Percentiles rank a stretch among this genome's conserved stretches.
phyloP scores from a whole-genome alignment of 2,113 vertebrate genomes.

The Lagenorhynchus albirostris region DNA sequence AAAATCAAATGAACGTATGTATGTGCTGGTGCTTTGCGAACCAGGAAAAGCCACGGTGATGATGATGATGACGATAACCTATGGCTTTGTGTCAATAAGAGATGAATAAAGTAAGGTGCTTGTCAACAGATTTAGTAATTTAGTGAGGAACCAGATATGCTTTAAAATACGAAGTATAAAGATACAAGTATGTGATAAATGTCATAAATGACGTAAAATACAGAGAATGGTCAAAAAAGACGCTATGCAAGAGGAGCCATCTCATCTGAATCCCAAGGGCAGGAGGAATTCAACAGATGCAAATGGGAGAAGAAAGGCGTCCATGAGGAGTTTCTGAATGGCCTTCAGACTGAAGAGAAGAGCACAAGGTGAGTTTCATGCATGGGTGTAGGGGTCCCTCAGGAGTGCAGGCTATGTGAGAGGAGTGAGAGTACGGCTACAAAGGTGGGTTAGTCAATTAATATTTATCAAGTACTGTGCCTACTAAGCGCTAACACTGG shows the following conservation, averaged over 20 bases:
- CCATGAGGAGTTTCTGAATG: not conserved
- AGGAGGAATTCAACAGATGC: not conserved
- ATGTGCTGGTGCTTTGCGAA: not conserved
- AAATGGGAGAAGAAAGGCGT: not conserved
- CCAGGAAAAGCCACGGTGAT: not conserved
- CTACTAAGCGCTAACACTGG: not conserved
- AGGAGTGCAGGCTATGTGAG: not conserved
- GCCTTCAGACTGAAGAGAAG: not conserved
- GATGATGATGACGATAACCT: not conserved
- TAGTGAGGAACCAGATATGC: not conserved
- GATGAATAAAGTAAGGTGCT: not conserved
- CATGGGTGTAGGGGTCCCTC: rapidly evolving
- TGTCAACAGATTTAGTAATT: not conserved
- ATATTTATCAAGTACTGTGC: not conserved
- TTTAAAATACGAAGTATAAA: not conserved
- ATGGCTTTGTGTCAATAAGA: not conserved
- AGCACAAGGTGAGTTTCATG: rapidly evolving
- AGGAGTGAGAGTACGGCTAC: rapidly evolving
- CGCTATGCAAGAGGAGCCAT: not conserved
- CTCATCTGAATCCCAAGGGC: not conserved
- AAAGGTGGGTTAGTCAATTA: not conserved
- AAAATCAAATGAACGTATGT: not conserved
- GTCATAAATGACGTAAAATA: not conserved
- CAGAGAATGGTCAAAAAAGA: not conserved
- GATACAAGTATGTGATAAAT: not conserved